Evolutionary conservation across 1,140 invertebrate species (phyloP).

Genomic region (Sweltsa coloradensis): DNA sequence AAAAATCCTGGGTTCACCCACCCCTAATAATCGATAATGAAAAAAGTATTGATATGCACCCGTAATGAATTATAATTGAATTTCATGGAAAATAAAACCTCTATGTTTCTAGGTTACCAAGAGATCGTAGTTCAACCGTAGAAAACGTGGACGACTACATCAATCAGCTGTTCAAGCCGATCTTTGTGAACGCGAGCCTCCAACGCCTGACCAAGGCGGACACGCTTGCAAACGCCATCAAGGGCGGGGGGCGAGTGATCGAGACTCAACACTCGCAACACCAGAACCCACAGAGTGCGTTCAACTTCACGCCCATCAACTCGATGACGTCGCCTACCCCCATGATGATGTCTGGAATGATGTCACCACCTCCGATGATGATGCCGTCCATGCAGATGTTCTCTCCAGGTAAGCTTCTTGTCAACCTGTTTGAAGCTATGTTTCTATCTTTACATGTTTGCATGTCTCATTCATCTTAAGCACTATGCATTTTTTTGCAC

Average conservation of each 20-base stretch:
- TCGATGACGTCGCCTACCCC: slow-evolving; percentile 25
- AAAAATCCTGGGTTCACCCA: too few species aligned
- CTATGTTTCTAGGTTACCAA: too few species aligned
- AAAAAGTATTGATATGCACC: too few species aligned
- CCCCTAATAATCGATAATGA: too few species aligned
- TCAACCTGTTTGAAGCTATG: too few species aligned
- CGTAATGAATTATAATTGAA: too few species aligned
- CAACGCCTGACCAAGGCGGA: slow-evolving; percentile 37
- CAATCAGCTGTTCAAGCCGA: slow-evolving; percentile 45
- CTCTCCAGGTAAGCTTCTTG: too few species aligned
- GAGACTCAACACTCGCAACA: slow-evolving; percentile 28
- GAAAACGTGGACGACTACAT: slow-evolving; percentile 51
- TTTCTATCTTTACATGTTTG: too few species aligned
- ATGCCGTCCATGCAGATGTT: slow-evolving; percentile 35
- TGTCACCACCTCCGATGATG: slow-evolving; percentile 47
- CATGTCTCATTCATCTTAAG: too few species aligned
- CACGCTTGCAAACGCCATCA: slow-evolving; percentile 46
- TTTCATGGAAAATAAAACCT: too few species aligned
- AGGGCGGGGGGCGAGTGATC: slow-evolving; percentile 62
- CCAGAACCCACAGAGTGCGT: slow-evolving; percentile 19
- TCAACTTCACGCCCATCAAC: slow-evolving; percentile 25
- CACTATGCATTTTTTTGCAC: too few species aligned
- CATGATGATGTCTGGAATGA: slow-evolving; percentile 31
- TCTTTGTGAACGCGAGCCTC: slow-evolving; percentile 47
- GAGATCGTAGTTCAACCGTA: too few species aligned